A percentile compares a stretch with the other conserved stretches of the same genome.
Evolutionary conservation across 2,888 invertebrate species (phyloP).

Genomic region (Rotaria magnacalcarata): DNA sequence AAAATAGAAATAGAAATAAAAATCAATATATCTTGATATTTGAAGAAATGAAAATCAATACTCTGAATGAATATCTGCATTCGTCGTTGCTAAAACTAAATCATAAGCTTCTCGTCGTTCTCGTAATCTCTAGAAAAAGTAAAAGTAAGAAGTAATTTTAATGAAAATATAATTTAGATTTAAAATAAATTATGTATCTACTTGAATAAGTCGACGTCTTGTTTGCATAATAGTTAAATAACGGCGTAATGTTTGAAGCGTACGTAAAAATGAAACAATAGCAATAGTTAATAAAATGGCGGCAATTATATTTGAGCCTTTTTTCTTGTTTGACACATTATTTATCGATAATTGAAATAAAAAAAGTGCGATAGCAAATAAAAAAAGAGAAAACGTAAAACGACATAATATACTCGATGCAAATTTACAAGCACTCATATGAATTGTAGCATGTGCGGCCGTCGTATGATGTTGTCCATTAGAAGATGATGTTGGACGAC

Average conservation of each 20-base stretch:
- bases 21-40: neutral
- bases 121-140: neutral
- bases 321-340: neutral
- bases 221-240: neutral
- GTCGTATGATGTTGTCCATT: neutral
- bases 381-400: neutral
- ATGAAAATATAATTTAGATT: too few relatives aligned
- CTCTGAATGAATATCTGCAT: neutral
- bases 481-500: neutral
- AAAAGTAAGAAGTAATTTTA: neutral
- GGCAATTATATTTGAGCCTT: conserved; percentile 5
- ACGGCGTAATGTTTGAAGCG: neutral
- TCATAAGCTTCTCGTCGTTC: neutral
- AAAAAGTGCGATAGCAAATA: neutral
- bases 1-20: neutral
- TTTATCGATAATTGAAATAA: conserved; percentile 7
- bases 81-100: neutral
- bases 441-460: neutral
- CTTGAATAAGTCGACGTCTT: neutral
- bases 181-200: neutral
- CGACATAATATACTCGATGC: neutral
- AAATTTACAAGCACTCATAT: conserved; percentile 17
- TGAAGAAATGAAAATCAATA: neutral
- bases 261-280: conserved; percentile 29
- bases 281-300: conserved; percentile 12